Percentiles rank a stretch among this genome's conserved stretches.
Conservation (phyloP, 2,888 invertebrate genomes). For the Stenotaenia linearis region DNA sequence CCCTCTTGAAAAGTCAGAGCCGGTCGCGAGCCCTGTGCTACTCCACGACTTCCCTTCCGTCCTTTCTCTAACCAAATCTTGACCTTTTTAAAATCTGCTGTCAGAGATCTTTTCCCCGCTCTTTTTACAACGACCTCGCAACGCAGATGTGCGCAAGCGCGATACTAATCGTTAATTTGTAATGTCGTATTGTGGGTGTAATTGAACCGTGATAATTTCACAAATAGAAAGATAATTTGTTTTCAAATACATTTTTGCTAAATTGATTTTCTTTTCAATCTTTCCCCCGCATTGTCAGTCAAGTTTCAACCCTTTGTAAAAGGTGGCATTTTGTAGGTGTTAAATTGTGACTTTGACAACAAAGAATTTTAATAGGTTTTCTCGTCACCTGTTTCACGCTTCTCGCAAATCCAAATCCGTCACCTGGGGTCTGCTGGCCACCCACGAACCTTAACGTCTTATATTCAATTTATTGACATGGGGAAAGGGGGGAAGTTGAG, state of each 20-base stretch:
- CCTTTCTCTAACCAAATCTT: not conserved
- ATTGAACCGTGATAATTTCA: not conserved
- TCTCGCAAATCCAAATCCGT: not conserved
- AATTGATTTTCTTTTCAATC: not conserved
- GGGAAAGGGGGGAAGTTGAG: not conserved
- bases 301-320: not conserved
- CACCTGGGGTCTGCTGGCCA: not conserved
- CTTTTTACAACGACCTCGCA: not conserved
- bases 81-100: constrained; percentile 8
- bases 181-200: not conserved
- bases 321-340: constrained; percentile 7
- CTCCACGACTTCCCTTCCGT: too few species aligned
- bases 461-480: constrained; percentile 17
- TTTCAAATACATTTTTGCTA: not conserved
- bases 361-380: not conserved
- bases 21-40: constrained; percentile 6
- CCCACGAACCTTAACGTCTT: constrained; percentile 3
- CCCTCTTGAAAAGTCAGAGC: constrained; percentile 20
- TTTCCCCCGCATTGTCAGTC: too few species aligned
- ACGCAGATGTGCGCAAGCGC: not conserved
- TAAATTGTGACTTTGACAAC: constrained; percentile 15
- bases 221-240: too few species aligned
- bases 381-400: constrained; percentile 22
- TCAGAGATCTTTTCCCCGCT: not conserved
- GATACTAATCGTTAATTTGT: not conserved